Base-by-base conservation (phyloP, 2,888 invertebrate genomes). In the Thecophora atra region DNA sequence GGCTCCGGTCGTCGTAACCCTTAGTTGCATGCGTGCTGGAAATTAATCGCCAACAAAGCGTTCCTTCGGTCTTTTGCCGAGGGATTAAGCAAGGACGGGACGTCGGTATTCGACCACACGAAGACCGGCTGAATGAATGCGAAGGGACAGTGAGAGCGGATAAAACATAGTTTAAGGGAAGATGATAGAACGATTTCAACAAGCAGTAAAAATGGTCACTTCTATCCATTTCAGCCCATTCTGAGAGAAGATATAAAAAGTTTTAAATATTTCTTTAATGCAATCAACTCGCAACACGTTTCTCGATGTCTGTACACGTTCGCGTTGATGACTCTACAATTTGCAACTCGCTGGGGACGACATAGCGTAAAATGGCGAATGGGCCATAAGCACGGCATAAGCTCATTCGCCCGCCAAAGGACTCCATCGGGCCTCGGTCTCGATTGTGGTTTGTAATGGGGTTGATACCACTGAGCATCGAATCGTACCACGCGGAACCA, bases 341-440 rank as follows among this genome's bases (percentile, higher is more conserved):
- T 42, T 68, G 68, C 68, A 68, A 56, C 44, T 68, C 68, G 42
- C 68, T 37, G 62, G 70, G 63, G 70, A 70, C 52, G 21, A 17
- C 13, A 42, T n/a, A 30, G 30, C 30, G 30, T 30, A 37, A 52
- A 63, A 30, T 70, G 30, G 62, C 62, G 62, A 70, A 70, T 70
- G 70, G 51, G 51, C 28, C 19, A 47, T 68, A 56, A 37, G 24
- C 70, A 70, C 62, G 62, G 21, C 63, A 70, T 63, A 63, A 37
- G 21, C 52, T 52, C 58, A 63, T 70, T 42, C 52, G 4, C 52
- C 37, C 37, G 44, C 37, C 37, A 37, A 2, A 37, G 37, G 11
- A 37, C 37, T 11, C 37, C 11, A 37, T 65, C 24, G 51, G 24
- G 17, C 21, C 24, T 17, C 28, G 3, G 15, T 5, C 26, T 17